Percentiles rank a stretch among this genome's conserved stretches.
These are phyloP conservation scores for Pachycephus smyrnensis DNA, from an alignment of 2,888 invertebrate genomes.

Conservation along the genomic window DNA sequence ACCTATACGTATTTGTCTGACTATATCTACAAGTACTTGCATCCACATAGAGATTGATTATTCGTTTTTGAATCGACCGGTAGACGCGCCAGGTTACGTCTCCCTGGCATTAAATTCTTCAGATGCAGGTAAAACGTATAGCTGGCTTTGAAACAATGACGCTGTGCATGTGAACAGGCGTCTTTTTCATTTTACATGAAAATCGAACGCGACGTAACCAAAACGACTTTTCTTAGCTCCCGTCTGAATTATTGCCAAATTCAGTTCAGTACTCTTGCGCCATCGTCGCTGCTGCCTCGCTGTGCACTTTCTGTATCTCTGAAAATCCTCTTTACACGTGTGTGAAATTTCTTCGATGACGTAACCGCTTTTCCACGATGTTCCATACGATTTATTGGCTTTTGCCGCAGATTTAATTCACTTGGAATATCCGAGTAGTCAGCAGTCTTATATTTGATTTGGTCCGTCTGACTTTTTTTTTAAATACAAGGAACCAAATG, in stretches of 20 bases:
- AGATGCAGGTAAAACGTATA: conserved; percentile 36
- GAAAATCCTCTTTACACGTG: background rate
- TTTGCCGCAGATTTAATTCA: background rate
- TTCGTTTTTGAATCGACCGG: background rate
- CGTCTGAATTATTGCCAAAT: background rate
- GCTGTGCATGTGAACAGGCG: conserved; percentile 15
- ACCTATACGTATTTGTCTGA: too few relatives aligned
- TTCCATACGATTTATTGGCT: background rate
- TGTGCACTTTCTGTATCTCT: background rate
- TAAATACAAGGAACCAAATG: too few relatives aligned
- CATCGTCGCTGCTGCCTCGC: background rate
- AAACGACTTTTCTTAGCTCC: too few relatives aligned
- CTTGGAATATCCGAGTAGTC: background rate
- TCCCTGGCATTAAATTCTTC: conserved; percentile 26
- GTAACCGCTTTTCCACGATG: background rate
- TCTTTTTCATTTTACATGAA: conserved; percentile 31
- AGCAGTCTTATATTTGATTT: background rate
- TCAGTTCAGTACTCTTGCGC: background rate
- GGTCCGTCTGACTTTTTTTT: background rate
- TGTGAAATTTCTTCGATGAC: too few relatives aligned
- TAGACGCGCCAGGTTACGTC: background rate
- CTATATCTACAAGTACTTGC: background rate
- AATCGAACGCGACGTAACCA: conserved; percentile 19
- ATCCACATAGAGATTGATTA: background rate
- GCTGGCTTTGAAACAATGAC: conserved; percentile 4